A percentile compares a stretch with the other conserved stretches of the same genome.
These are phyloP conservation scores for Drosophila niveifrons DNA, from an alignment of 2,888 invertebrate genomes.

Conservation along the genomic window DNA sequence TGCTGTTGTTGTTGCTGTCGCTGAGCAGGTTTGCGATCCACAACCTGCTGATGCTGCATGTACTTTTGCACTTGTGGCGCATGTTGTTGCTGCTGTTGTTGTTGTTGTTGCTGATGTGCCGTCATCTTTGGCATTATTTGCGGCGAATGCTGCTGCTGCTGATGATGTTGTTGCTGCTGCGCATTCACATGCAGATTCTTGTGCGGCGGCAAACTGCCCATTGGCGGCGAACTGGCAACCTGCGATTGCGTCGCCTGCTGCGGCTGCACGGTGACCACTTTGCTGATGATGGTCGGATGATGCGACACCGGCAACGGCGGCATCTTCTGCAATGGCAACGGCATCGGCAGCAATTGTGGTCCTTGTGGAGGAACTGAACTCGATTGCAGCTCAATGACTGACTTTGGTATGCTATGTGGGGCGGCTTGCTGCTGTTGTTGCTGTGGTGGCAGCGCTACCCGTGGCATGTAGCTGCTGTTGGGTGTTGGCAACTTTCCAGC, in stretches of 20 bases:
- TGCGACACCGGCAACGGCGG: slow-evolving; percentile 73
- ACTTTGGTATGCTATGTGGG: slow-evolving; percentile 74
- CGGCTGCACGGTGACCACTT: slow-evolving; percentile 83
- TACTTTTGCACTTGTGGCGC: slow-evolving; percentile 76
- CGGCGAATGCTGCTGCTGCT: slow-evolving; percentile 69
- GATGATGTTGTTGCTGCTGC: slow-evolving; percentile 60
- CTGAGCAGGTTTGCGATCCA: slow-evolving; percentile 60
- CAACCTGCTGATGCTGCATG: slow-evolving; percentile 81
- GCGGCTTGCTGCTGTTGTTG: slow-evolving; percentile 57
- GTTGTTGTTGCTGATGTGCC: slow-evolving; percentile 70
- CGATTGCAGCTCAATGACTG: slow-evolving; percentile 81
- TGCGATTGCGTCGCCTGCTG: slow-evolving; percentile 81
- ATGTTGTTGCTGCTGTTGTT: slow-evolving; percentile 64
- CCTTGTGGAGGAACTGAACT: slow-evolving; percentile 1
- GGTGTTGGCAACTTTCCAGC: slow-evolving; percentile 68
- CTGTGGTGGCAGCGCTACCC: slow-evolving; percentile 72
- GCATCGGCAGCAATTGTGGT: slow-evolving; percentile 70
- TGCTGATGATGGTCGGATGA: slow-evolving; percentile 83
- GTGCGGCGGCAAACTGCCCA: slow-evolving; percentile 66
- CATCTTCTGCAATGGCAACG: slow-evolving; percentile 80
- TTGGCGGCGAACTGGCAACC: slow-evolving; percentile 60
- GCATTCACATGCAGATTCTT: slow-evolving; percentile 63
- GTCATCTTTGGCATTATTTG: slow-evolving; percentile 80
- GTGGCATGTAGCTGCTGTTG: slow-evolving; percentile 64
- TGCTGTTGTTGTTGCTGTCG: slow-evolving; percentile 53